These are phyloP conservation scores for Mimachlamys varia DNA, from an alignment of 2,888 invertebrate genomes.

Conservation along the genomic window DNA sequence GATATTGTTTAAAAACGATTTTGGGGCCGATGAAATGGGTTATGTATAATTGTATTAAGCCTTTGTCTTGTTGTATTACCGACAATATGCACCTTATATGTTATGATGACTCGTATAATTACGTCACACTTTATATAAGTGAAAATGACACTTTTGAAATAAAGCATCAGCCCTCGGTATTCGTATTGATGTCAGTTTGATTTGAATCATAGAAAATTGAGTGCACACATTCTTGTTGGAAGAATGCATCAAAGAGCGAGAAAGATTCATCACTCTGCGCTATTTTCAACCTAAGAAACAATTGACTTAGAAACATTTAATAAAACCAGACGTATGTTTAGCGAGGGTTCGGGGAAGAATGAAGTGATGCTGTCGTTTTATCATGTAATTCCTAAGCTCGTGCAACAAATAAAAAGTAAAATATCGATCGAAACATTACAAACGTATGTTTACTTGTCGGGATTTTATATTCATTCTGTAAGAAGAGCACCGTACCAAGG, in stretches of 20 bases:
- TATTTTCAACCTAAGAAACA: neutral
- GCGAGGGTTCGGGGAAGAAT: neutral
- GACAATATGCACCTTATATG: neutral
- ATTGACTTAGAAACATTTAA: neutral
- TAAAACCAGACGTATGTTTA: neutral
- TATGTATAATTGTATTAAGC: neutral
- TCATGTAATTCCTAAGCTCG: no score
- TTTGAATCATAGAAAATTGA: neutral
- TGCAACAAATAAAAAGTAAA: no score
- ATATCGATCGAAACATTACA: no score
- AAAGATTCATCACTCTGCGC: neutral
- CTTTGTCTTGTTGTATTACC: neutral
- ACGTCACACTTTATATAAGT: constrained; percentile 6
- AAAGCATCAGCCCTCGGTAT: neutral
- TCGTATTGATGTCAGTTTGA: neutral
- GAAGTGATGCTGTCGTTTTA: neutral
- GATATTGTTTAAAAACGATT: neutral
- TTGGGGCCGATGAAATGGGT: neutral
- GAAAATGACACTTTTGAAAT: neutral
- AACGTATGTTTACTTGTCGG: no score
- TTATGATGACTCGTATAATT: neutral
- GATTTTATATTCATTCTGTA: no score
- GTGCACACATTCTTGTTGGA: neutral
- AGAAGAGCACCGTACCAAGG: no score
- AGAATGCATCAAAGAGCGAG: neutral